These are phyloP conservation scores for Pedetes capensis DNA, from an alignment of 2,113 vertebrate species.

Conservation along the genomic window DNA sequence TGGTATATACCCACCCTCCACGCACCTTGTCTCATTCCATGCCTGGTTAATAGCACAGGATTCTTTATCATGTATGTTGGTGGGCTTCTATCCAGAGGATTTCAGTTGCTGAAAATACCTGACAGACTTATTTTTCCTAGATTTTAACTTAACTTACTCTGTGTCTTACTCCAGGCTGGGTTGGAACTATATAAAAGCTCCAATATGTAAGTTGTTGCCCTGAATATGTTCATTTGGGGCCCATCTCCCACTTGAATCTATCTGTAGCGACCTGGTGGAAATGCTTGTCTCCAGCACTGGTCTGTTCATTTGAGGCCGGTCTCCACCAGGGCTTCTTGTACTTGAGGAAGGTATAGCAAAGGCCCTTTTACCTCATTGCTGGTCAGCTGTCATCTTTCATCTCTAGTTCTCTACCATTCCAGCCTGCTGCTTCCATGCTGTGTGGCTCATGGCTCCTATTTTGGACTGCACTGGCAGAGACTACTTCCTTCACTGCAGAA, in stretches of 20 bases:
- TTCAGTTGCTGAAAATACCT: background rate
- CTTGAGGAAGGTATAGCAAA: accelerated
- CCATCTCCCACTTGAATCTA: accelerated
- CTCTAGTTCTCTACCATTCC: background rate
- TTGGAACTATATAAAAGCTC: background rate
- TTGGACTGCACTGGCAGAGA: background rate
- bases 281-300: too few relatives aligned
- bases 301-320: background rate
- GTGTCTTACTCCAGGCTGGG: too few relatives aligned
- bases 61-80: background rate
- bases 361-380: accelerated
- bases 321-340: background rate
- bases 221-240: background rate
- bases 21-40: background rate
- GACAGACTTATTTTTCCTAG: background rate
- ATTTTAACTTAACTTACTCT: background rate
- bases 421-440: background rate
- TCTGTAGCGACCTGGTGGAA: background rate
- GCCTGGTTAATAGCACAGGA: background rate
- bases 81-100: background rate
- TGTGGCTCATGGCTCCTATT: accelerated
- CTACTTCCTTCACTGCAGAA: background rate
- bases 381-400: accelerated
- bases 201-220: background rate
- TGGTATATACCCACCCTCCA: background rate